Evolutionary conservation across 2,888 invertebrate species (phyloP).

Genomic region (Euphydryas editha): DNA sequence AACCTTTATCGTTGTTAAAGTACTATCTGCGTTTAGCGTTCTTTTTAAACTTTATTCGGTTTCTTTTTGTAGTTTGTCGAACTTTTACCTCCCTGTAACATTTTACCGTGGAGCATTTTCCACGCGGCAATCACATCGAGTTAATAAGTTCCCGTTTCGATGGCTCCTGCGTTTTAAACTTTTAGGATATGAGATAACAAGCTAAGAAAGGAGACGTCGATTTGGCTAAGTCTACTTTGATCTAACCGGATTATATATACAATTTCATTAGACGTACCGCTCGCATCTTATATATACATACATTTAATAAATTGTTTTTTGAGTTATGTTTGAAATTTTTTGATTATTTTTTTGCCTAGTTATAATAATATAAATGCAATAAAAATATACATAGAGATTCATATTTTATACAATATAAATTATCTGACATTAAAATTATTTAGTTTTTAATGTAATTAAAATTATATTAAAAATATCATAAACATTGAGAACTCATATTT

Average conservation of each 20-base stretch:
- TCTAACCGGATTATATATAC: conserved; percentile 26
- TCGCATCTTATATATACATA: conserved; percentile 4
- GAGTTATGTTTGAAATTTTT: not conserved
- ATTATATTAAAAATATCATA: conserved; percentile 19
- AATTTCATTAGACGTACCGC: conserved; percentile 16
- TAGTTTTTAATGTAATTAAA: conserved; percentile 7
- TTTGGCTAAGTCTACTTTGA: conserved; percentile 76
- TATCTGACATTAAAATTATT: not conserved
- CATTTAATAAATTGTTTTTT: not conserved
- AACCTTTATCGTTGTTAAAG: conserved; percentile 59
- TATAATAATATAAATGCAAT: not conserved
- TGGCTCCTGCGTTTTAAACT: conserved; percentile 82
- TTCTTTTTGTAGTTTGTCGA: conserved; percentile 78
- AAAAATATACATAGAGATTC: not conserved
- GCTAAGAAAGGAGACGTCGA: conserved; percentile 78
- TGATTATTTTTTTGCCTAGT: too few species aligned
- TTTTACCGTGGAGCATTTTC: conserved; percentile 79
- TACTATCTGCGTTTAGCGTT: conserved; percentile 76
- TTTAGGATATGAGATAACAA: conserved; percentile 84
- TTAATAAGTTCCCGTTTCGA: conserved; percentile 83
- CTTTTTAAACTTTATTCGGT: conserved; percentile 75
- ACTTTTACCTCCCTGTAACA: conserved; percentile 80
- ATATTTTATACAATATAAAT: not conserved
- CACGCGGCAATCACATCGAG: conserved; percentile 80
- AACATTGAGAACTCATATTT: not conserved